Conservation (phyloP, 2,113 vertebrate genomes). For the Myrmecobius fasciatus region DNA sequence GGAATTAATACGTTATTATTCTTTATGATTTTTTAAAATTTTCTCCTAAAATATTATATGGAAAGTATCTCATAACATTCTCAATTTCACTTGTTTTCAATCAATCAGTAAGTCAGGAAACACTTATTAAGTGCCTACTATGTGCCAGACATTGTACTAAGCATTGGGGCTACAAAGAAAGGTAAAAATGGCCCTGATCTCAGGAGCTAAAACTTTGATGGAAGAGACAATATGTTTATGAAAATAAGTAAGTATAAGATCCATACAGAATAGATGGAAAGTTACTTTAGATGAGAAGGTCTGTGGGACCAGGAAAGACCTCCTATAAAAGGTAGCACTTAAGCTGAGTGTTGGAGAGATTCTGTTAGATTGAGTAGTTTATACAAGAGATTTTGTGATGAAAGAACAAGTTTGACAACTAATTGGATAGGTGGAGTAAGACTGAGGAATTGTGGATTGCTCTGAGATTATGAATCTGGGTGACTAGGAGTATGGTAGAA, state of each 20-base stretch:
- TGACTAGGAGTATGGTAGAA: neutral
- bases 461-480: neutral
- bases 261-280: neutral
- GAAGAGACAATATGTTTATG: neutral
- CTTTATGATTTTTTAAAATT: neutral
- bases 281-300: neutral
- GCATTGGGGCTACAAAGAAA: neutral
- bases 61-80: constrained; percentile 2
- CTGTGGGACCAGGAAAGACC: neutral
- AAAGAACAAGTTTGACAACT: neutral
- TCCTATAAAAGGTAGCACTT: neutral
- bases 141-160: neutral
- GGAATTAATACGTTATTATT: neutral
- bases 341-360: neutral
- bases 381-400: neutral
- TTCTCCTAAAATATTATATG: constrained; percentile 11
- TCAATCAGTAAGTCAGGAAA: neutral
- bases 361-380: neutral
- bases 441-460: neutral
- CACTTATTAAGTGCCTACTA: neutral
- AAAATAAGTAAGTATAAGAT: neutral
- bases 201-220: neutral
- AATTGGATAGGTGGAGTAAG: neutral
- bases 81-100: neutral
- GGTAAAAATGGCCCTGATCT: neutral